Evolutionary conservation across 1,140 invertebrate species (phyloP).

Genomic region (Ceratina japonica): DNA sequence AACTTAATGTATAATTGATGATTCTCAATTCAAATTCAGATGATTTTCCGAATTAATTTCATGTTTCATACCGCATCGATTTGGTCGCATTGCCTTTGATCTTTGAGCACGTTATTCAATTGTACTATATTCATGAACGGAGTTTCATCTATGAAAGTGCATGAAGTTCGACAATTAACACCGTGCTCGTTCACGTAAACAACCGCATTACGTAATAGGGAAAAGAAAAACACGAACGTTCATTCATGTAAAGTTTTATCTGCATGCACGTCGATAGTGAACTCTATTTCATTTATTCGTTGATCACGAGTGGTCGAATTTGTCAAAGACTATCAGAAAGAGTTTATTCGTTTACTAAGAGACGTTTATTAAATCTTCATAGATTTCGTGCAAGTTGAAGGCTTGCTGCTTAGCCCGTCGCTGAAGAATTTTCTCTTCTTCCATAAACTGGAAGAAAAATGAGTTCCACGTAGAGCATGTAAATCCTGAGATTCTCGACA

Average conservation of each 20-base stretch:
- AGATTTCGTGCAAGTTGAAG: too few species aligned
- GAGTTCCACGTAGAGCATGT: too few species aligned
- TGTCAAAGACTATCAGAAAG: too few species aligned
- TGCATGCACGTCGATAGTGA: not conserved
- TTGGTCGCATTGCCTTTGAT: not conserved
- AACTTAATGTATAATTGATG: not conserved
- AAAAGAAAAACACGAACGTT: not conserved
- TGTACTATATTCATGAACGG: not conserved
- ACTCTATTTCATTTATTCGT: conserved; percentile 2
- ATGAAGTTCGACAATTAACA: conserved; percentile 21
- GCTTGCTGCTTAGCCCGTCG: too few species aligned
- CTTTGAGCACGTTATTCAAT: not conserved
- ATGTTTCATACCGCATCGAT: not conserved
- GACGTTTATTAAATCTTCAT: too few species aligned
- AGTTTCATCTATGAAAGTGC: conserved; percentile 1
- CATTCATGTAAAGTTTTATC: conserved; percentile 29
- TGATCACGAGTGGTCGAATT: not conserved
- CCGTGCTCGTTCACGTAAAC: conserved; percentile 9
- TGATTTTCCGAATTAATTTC: not conserved
- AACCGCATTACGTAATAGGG: not conserved
- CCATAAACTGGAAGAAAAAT: too few species aligned
- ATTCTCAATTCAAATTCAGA: not conserved
- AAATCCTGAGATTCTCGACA: too few species aligned
- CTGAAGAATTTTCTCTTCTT: too few species aligned
- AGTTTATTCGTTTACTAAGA: too few species aligned